Base-by-base conservation (phyloP, 2,797 vertebrate genomes). In the Dermochelys coriacea region DNA sequence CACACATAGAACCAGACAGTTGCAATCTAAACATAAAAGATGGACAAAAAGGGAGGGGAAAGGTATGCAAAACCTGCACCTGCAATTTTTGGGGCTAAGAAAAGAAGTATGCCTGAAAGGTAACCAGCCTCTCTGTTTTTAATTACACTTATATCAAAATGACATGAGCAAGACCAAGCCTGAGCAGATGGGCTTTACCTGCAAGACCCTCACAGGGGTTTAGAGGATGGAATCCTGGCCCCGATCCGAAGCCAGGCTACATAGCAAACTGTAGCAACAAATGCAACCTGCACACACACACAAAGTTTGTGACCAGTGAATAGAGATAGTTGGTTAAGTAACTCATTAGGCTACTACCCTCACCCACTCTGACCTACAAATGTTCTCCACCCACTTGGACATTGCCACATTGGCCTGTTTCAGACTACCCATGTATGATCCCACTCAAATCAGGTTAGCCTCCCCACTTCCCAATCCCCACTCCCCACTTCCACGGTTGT, bases 211-310 rank as follows among this genome's bases (percentile, higher is more conserved):
- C 16, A 19, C 3, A 0, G 45, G 15, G 51, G 50, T 11, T 34
- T 10, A 4, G 25, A 23, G 12, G 16, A 4, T 29, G 45, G 31
- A 71, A 21, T 25, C 23, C 52, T 47, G 49, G 54, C n/a, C 52
- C 31, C 16, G 11, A 0, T 2, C 0, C 23, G 61, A 84, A 86
- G 5, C 3, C 31, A 0, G 1, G 0, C 14, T 2, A 4, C 0
- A 0, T 45, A 6, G 29, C 31, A 49, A 37, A 34, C 51, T 54
- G 23, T 57, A 34, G 74, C 14, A 29, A 31, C 11, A 50, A 50
- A 57, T 51, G 49, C 41, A 41, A 54, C 51, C n/a, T 12, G 3
- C 75, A 50, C 34, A 80, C 14, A 8, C 19, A 14, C 41, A 49
- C 27, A 15, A 41, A 45, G 74, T 31, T 49, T 77, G 45, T 49